Conservation (phyloP, 2,888 invertebrate species). For the Molanna angustata region DNA sequence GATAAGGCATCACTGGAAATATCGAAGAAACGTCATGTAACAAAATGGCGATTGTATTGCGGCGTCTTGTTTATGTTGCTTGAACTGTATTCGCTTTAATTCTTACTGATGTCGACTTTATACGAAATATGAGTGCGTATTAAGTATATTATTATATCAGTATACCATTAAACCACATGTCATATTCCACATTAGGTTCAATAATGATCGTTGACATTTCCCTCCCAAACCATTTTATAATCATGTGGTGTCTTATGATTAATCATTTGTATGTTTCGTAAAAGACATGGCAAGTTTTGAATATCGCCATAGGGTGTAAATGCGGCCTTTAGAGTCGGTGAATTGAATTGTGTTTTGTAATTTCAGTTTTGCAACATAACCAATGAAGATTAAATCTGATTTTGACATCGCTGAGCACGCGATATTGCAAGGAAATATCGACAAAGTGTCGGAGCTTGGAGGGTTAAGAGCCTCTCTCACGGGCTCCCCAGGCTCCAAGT, state of each 20-base stretch:
- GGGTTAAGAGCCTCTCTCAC: slow-evolving; percentile 29
- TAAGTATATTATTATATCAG: slow-evolving; percentile 9
- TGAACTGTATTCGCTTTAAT: slow-evolving; percentile 18
- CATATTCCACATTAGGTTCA: slow-evolving; percentile 1
- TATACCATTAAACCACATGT: neutral
- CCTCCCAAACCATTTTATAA: slow-evolving; percentile 18
- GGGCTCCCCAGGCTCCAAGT: slow-evolving; percentile 37
- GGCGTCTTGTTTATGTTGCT: slow-evolving; percentile 28
- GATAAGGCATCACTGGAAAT: neutral
- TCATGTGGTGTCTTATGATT: slow-evolving; percentile 10
- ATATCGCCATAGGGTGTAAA: no score
- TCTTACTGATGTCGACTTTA: slow-evolving; percentile 24
- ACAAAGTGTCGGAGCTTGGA: slow-evolving; percentile 32
- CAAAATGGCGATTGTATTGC: slow-evolving; percentile 26
- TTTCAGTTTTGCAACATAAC: slow-evolving; percentile 29
- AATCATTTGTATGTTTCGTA: neutral
- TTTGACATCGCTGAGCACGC: slow-evolving; percentile 32
- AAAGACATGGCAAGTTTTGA: no score
- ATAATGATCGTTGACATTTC: slow-evolving; percentile 18
- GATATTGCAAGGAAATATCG: slow-evolving; percentile 31
- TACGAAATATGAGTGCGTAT: slow-evolving; percentile 26
- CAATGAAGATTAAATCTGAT: slow-evolving; percentile 33
- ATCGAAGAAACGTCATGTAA: slow-evolving; percentile 29
- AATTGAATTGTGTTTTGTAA: slow-evolving; percentile 11
- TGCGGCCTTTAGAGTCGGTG: no score